A percentile compares a stretch with the other conserved stretches of the same genome.
Evolutionary conservation across 2,888 invertebrate genomes (phyloP).

Genomic region (Tetheella fluctuosa): DNA sequence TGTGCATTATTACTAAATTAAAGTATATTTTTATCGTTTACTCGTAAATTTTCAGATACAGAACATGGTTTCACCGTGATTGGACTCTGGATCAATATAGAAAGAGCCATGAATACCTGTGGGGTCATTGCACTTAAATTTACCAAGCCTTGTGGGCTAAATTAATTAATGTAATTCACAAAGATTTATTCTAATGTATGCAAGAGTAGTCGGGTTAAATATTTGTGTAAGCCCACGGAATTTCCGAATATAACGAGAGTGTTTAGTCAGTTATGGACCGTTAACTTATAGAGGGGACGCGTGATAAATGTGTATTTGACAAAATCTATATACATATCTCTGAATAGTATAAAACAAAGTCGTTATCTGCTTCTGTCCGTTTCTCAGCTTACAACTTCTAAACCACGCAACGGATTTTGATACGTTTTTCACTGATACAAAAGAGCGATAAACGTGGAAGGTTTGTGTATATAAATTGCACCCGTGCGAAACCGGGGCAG

Average conservation of each 20-base stretch:
- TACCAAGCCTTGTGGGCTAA: background rate
- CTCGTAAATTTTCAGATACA: background rate
- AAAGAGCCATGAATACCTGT: conserved; percentile 17
- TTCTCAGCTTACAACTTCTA: too few relatives aligned
- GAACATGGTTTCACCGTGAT: background rate
- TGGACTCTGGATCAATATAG: background rate
- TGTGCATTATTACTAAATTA: too few relatives aligned
- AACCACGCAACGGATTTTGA: too few relatives aligned
- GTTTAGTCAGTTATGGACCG: conserved; percentile 9
- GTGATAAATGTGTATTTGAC: conserved; percentile 1
- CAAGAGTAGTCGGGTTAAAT: conserved; percentile 15
- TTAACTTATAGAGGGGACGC: background rate
- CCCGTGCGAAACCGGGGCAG: too few relatives aligned
- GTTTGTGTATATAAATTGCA: too few relatives aligned
- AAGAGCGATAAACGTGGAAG: too few relatives aligned
- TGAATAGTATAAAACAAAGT: too few relatives aligned
- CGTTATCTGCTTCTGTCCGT: too few relatives aligned
- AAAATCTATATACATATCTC: background rate
- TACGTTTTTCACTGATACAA: too few relatives aligned
- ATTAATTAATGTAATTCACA: conserved; percentile 26
- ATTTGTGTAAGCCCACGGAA: conserved; percentile 10
- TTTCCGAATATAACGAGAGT: background rate
- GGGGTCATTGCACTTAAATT: conserved; percentile 25
- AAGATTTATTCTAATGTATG: conserved; percentile 34
- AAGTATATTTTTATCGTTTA: too few relatives aligned